A percentile compares a stretch with the other conserved stretches of the same genome.
Evolutionary conservation across 2,113 vertebrate species (phyloP).

Genomic region (Serilophus lunatus): DNA sequence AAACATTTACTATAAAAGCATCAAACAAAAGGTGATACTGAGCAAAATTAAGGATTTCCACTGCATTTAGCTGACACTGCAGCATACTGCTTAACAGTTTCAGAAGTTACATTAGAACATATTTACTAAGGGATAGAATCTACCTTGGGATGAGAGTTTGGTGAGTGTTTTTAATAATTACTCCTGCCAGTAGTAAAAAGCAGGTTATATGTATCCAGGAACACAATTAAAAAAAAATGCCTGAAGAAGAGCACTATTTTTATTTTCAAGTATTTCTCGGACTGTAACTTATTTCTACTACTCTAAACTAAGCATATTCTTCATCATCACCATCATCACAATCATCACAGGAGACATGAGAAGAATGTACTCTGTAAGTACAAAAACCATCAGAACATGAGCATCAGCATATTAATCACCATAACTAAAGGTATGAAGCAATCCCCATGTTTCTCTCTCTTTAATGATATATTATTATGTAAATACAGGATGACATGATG

Average conservation of each 20-base stretch:
- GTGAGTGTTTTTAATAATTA: background rate
- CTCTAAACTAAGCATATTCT: background rate
- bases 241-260: background rate
- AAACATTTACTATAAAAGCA: background rate
- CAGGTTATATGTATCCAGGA: background rate
- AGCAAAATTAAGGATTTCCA: background rate
- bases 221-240: accelerated
- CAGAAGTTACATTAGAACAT: background rate
- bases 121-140: background rate
- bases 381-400: background rate
- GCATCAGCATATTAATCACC: background rate
- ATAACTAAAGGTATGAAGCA: background rate
- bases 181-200: background rate
- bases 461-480: background rate
- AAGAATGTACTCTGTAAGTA: background rate
- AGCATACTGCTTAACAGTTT: background rate
- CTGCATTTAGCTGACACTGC: background rate
- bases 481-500: background rate
- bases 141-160: background rate
- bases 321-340: background rate
- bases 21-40: background rate
- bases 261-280: background rate
- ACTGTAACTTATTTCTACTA: background rate
- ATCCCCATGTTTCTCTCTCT: background rate
- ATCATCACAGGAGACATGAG: background rate